These are phyloP conservation scores for Pterocles gutturalis DNA, from an alignment of 2,113 vertebrate genomes.

Conservation along the genomic window DNA sequence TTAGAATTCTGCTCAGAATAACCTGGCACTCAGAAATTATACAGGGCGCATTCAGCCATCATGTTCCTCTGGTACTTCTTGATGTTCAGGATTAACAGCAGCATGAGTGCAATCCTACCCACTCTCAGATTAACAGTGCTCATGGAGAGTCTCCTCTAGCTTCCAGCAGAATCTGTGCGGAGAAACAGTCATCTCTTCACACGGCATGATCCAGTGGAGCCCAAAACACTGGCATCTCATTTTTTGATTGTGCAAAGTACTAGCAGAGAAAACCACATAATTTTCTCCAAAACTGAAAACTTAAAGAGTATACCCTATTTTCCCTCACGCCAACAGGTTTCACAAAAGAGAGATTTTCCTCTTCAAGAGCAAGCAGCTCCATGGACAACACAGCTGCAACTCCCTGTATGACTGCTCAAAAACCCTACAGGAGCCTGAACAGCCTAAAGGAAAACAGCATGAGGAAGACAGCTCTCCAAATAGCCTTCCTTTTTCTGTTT, in stretches of 20 bases:
- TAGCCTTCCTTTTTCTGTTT: too few species aligned
- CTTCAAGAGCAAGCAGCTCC: not conserved
- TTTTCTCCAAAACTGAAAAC: not conserved
- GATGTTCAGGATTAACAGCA: not conserved
- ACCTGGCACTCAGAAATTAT: not conserved
- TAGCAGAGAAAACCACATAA: not conserved
- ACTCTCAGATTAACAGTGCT: not conserved
- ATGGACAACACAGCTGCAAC: not conserved
- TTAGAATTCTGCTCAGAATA: not conserved
- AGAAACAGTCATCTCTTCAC: not conserved
- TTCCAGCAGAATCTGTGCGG: not conserved
- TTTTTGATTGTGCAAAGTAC: not conserved
- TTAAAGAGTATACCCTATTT: not conserved
- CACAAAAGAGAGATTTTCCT: not conserved
- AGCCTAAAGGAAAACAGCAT: not conserved
- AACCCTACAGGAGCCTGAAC: not conserved
- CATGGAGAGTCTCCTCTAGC: not conserved
- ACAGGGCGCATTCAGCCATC: not conserved
- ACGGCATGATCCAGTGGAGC: not conserved
- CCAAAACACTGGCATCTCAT: not conserved
- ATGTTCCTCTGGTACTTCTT: not conserved
- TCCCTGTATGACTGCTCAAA: not conserved
- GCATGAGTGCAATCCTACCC: not conserved
- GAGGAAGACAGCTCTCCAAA: not conserved
- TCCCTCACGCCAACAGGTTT: not conserved